Evolutionary conservation across 2,113 vertebrate species (phyloP).

Genomic region (Cercopithecus mona): DNA sequence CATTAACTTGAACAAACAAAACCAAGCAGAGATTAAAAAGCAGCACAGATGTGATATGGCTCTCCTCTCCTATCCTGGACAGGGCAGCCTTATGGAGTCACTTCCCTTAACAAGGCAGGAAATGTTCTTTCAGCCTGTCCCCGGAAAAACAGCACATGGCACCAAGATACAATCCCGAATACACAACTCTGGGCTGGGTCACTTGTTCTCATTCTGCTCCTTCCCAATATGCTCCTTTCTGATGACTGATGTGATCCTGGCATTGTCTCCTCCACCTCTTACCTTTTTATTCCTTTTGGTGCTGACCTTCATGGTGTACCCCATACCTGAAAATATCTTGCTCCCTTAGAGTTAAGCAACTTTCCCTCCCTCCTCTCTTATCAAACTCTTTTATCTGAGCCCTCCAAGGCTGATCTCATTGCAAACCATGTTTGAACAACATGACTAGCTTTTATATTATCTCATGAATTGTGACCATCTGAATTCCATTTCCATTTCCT

Average conservation of each 20-base stretch:
- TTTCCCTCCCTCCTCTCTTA: neutral
- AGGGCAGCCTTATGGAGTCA: slow-evolving; percentile 57
- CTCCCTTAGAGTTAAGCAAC: neutral
- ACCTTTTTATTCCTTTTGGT: neutral
- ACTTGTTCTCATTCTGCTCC: neutral
- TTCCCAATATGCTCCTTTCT: neutral
- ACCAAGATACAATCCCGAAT: rapidly evolving
- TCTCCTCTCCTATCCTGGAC: slow-evolving; percentile 68
- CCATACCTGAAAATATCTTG: slow-evolving; percentile 1
- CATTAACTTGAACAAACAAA: slow-evolving; percentile 86
- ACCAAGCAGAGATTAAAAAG: slow-evolving; percentile 81
- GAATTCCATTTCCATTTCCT: slow-evolving; percentile 70
- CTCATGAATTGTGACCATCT: slow-evolving; percentile 59
- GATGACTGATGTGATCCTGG: neutral
- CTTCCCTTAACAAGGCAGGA: slow-evolving; percentile 64
- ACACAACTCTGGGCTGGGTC: neutral
- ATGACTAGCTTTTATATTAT: slow-evolving; percentile 47
- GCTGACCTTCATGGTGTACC: neutral
- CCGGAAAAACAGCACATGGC: slow-evolving; percentile 55
- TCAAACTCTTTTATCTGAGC: neutral
- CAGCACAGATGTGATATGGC: slow-evolving; percentile 75
- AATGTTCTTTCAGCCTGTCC: slow-evolving; percentile 33
- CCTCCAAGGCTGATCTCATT: slow-evolving; percentile 66
- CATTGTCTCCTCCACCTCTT: neutral
- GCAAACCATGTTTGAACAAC: neutral